These are phyloP conservation scores for Equus przewalskii DNA, from an alignment of 2,113 vertebrate species.

Conservation along the genomic window DNA sequence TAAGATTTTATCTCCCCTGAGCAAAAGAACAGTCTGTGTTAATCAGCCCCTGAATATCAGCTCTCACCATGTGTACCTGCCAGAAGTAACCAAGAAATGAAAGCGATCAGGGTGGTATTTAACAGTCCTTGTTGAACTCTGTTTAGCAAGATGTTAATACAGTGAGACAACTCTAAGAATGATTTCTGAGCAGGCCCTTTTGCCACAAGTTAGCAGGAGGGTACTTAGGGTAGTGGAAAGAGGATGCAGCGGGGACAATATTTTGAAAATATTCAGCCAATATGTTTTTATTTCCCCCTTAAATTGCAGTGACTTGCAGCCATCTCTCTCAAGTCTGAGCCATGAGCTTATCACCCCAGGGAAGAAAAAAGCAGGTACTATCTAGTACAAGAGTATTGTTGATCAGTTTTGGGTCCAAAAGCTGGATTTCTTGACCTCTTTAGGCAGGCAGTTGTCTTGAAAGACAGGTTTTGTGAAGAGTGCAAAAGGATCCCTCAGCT, in stretches of 20 bases:
- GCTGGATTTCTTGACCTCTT: background rate
- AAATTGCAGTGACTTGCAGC: background rate
- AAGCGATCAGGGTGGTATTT: background rate
- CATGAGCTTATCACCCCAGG: background rate
- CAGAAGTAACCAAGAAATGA: background rate
- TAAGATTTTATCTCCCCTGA: background rate
- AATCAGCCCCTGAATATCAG: background rate
- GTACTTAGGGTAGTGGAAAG: background rate
- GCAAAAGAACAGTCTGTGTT: background rate
- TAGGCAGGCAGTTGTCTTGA: background rate
- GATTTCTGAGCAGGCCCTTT: background rate
- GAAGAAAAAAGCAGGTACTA: background rate
- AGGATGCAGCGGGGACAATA: background rate
- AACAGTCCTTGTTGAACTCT: constrained; percentile 26
- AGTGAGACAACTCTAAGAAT: background rate
- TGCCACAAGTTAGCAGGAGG: background rate
- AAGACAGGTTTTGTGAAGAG: constrained; percentile 18
- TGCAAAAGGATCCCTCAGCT: background rate
- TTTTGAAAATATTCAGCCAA: constrained; percentile 25
- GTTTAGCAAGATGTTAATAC: background rate
- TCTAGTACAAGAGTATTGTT: background rate
- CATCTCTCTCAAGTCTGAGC: background rate
- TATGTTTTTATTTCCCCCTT: background rate
- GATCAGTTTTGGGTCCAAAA: background rate
- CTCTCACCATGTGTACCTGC: background rate